Conservation (phyloP, 2,113 vertebrate genomes). For the Sinocyclocheilus grahami region DNA sequence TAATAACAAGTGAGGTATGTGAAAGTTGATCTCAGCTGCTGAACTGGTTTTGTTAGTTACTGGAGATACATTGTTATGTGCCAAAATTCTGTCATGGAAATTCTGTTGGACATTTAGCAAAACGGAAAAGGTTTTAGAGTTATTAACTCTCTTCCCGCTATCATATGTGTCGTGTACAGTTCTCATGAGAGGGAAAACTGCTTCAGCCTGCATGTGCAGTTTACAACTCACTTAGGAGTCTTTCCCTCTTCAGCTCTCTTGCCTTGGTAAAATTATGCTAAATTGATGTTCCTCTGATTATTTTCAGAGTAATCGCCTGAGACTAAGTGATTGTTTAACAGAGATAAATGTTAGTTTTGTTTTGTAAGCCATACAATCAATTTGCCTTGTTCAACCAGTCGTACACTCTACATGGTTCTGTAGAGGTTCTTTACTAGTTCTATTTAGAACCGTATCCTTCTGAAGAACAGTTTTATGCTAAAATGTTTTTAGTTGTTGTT, state of each 20-base stretch:
- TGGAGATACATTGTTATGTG: not conserved
- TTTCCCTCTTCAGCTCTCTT: not conserved
- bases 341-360: not conserved
- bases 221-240: no score
- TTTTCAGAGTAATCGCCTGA: not conserved
- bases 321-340: not conserved
- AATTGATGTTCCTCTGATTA: not conserved
- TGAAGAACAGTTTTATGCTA: not conserved
- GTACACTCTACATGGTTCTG: not conserved
- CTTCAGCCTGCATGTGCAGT: not conserved
- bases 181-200: not conserved
- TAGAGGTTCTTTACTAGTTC: not conserved
- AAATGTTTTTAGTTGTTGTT: not conserved
- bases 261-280: not conserved
- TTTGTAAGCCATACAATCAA: not conserved
- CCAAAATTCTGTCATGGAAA: not conserved
- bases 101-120: not conserved
- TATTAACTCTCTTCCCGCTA: not conserved
- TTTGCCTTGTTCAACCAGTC: not conserved
- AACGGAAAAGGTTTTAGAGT: not conserved
- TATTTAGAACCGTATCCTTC: not conserved
- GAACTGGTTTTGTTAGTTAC: not conserved
- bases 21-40: no score
- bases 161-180: not conserved
- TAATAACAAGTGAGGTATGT: not conserved